A percentile compares a stretch with the other conserved stretches of the same genome.
phyloP scores from a whole-genome alignment of 2,113 vertebrate genomes.

The Sterna hirundo region DNA sequence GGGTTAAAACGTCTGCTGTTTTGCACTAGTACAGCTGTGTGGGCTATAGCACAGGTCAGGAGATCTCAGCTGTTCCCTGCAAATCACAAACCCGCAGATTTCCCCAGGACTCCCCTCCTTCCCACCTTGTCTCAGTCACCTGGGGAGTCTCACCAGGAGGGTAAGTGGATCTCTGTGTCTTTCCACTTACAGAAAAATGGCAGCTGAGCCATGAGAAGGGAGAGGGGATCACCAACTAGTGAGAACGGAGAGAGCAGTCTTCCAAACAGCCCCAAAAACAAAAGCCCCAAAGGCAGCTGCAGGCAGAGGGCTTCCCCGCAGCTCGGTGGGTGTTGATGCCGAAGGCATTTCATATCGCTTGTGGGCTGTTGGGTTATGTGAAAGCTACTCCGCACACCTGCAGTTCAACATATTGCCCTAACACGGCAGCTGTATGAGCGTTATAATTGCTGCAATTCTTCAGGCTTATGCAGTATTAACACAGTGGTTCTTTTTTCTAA shows the following conservation, averaged over 20 bases:
- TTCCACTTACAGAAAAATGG: neutral
- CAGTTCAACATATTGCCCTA: neutral
- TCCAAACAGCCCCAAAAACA: neutral
- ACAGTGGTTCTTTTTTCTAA: neutral
- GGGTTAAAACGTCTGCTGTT: neutral
- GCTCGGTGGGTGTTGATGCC: neutral
- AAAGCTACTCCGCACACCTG: neutral
- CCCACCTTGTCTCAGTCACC: neutral
- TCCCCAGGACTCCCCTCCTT: neutral
- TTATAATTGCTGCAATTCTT: neutral
- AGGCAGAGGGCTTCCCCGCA: neutral
- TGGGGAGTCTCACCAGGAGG: neutral
- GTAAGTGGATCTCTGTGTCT: neutral
- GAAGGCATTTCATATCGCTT: neutral
- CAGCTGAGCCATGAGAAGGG: neutral
- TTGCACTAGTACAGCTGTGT: neutral
- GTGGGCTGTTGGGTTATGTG: neutral
- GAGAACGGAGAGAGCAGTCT: neutral
- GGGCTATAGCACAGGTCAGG: neutral
- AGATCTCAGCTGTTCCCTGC: neutral
- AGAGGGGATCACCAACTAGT: neutral
- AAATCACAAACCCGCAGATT: neutral
- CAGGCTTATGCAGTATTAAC: conserved; percentile 24
- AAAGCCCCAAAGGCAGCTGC: neutral
- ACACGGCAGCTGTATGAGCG: neutral